Evolutionary conservation across 2,797 vertebrate genomes (phyloP).

Genomic region (Pantherophis alleghaniensis): DNA sequence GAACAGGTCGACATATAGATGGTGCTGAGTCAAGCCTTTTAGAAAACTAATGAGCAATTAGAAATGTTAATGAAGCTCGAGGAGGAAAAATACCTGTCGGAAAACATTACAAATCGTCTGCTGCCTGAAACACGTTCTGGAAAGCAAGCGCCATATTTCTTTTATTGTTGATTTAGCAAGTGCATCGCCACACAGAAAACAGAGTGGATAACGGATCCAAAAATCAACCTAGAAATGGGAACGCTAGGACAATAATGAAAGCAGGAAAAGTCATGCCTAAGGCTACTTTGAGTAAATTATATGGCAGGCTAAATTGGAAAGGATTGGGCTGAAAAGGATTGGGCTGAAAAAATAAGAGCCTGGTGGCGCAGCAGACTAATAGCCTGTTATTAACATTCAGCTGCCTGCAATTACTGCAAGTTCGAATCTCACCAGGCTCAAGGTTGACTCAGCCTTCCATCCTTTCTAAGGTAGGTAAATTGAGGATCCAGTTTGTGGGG

Average conservation of each 20-base stretch:
- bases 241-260: not conserved
- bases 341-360: too few species aligned
- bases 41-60: slow-evolving; percentile 40
- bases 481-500: too few species aligned
- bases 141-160: not conserved
- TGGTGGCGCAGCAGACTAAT: too few species aligned
- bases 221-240: not conserved
- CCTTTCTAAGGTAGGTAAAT: too few species aligned
- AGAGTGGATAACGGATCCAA: not conserved
- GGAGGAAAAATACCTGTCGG: slow-evolving; percentile 31
- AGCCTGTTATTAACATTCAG: too few species aligned
- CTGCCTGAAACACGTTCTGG: slow-evolving; percentile 1
- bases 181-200: too few species aligned
- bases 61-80: slow-evolving; percentile 46
- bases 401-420: too few species aligned
- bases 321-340: not conserved
- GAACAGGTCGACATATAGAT: not conserved
- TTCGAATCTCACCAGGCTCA: too few species aligned
- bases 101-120: slow-evolving; percentile 9
- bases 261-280: not conserved
- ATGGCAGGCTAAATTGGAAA: not conserved
- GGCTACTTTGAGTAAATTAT: not conserved
- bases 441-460: too few species aligned
- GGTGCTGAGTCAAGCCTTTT: slow-evolving; percentile 50
- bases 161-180: not conserved